Conservation (phyloP, 2,113 vertebrate genomes). For the Cyprinodon variegatus region DNA sequence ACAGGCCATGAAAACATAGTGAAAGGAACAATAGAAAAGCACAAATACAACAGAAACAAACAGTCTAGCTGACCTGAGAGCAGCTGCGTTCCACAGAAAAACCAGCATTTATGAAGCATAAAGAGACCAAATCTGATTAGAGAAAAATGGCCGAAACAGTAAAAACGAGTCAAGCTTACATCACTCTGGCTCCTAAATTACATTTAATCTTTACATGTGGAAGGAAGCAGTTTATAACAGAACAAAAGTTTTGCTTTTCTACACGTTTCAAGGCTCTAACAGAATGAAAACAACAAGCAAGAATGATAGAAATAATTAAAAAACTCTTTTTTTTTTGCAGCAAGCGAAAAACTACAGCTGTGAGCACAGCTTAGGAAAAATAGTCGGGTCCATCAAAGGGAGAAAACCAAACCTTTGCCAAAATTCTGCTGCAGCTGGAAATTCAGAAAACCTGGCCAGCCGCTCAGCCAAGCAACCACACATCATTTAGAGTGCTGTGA, state of each 20-base stretch:
- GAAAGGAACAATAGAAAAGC: neutral
- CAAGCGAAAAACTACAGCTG: neutral
- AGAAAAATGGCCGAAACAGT: neutral
- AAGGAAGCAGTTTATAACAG: neutral
- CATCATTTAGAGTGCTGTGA: slow-evolving; percentile 6
- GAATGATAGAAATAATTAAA: neutral
- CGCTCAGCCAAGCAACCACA: slow-evolving; percentile 12
- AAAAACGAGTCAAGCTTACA: neutral
- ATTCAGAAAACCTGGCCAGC: slow-evolving; percentile 7
- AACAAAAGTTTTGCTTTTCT: neutral
- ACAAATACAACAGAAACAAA: neutral
- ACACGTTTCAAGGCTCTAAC: neutral
- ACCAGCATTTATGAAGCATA: slow-evolving; percentile 34
- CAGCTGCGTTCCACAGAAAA: slow-evolving; percentile 37
- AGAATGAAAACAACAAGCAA: neutral
- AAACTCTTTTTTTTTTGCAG: neutral
- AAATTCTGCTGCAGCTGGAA: slow-evolving; percentile 16
- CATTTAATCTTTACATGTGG: neutral
- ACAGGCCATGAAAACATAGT: no score
- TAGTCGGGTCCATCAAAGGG: neutral
- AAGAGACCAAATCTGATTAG: slow-evolving; percentile 26
- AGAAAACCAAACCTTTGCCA: neutral
- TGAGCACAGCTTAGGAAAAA: slow-evolving; percentile 10
- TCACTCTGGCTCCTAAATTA: neutral
- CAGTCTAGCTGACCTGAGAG: slow-evolving; percentile 1